Conservation (phyloP, 1,140 invertebrate species). For the Drosophila aff. region DNA sequence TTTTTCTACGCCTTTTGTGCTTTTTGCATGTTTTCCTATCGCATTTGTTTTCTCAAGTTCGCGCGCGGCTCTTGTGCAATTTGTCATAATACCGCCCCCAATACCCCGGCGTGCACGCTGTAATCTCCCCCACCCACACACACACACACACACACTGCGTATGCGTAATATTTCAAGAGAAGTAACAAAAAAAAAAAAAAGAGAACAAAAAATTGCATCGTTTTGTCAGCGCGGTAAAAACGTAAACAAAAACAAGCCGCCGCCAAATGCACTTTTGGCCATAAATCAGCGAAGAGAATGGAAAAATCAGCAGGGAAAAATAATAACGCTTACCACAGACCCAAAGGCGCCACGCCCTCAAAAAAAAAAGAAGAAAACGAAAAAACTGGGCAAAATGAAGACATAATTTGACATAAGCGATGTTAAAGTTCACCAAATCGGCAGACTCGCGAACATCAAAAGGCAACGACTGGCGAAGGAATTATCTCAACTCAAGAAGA, state of each 20-base stretch:
- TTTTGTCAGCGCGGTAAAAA: conserved; percentile 72
- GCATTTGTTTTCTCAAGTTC: conserved; percentile 82
- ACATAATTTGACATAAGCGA: conserved; percentile 84
- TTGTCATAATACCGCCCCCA: conserved; percentile 55
- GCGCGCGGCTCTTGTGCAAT: conserved; percentile 72
- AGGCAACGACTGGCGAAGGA: conserved; percentile 18
- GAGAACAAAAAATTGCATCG: conserved; percentile 50
- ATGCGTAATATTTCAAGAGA: conserved; percentile 77
- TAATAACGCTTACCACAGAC: conserved; percentile 33
- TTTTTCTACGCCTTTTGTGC: conserved; percentile 29
- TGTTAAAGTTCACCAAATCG: conserved; percentile 76
- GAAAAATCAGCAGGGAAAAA: conserved; percentile 22
- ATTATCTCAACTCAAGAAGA: conserved; percentile 4
- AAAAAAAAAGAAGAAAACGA: not conserved
- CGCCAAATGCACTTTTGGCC: conserved; percentile 50
- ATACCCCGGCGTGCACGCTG: conserved; percentile 7
- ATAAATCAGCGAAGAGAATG: conserved; percentile 53
- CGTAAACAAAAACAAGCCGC: conserved; percentile 78
- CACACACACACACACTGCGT: conserved; percentile 26
- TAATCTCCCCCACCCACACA: conserved; percentile 6
- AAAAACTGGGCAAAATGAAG: conserved; percentile 54
- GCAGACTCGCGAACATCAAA: conserved; percentile 50
- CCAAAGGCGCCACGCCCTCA: conserved; percentile 61
- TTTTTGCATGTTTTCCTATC: conserved; percentile 78
- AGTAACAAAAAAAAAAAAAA: conserved; percentile 8